Percentiles rank a stretch among this genome's conserved stretches.
phyloP scores from a whole-genome alignment of 1,140 invertebrate species.

The Portunus trituberculatus region DNA sequence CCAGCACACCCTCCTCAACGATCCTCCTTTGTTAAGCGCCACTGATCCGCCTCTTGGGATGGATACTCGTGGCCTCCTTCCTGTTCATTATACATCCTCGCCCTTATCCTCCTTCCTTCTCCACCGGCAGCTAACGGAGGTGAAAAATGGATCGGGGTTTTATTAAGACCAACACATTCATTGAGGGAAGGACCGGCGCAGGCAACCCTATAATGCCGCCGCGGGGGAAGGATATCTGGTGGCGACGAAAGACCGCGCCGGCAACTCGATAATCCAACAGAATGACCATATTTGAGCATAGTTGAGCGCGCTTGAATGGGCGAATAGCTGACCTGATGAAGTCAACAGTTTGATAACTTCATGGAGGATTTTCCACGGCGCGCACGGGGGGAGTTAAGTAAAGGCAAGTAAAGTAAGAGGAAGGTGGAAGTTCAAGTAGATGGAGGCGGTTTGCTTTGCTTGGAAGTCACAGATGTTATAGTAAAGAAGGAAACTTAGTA shows the following conservation, averaged over 20 bases:
- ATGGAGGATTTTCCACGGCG: conserved; percentile 35
- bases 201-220: not conserved
- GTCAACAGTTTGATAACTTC: conserved; percentile 65
- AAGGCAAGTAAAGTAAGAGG: no score
- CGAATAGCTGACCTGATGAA: conserved; percentile 65
- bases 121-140: conserved; percentile 1
- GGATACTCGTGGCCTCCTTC: not conserved
- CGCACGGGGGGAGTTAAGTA: not conserved
- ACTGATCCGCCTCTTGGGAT: conserved; percentile 16
- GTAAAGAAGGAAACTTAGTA: no score
- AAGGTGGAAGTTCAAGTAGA: no score
- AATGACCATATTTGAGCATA: conserved; percentile 72
- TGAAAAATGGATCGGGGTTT: conserved; percentile 37
- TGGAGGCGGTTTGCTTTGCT: no score
- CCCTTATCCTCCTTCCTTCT: not conserved
- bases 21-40: conserved; percentile 50
- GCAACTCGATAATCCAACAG: conserved; percentile 69
- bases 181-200: not conserved
- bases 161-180: conserved; percentile 37
- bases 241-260: conserved; percentile 32
- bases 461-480: no score
- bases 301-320: conserved; percentile 66
- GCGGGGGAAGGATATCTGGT: not conserved
- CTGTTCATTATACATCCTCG: not conserved
- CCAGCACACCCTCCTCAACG: conserved; percentile 41